Base-by-base conservation (phyloP, 2,797 vertebrate species). In the Tiaroga cobitis region DNA sequence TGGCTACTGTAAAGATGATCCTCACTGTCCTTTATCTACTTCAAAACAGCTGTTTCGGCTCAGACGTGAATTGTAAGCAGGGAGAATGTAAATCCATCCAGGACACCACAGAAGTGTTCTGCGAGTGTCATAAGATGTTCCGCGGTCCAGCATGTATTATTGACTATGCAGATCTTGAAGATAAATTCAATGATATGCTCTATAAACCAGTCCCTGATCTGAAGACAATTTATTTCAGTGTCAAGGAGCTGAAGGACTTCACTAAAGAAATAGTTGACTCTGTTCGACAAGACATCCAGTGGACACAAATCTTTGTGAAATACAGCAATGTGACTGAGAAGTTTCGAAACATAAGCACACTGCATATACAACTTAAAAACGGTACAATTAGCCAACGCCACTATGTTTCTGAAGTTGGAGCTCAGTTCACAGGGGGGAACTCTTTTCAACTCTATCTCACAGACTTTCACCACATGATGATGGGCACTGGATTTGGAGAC, bases 231-330 rank as follows among this genome's bases (percentile, higher is more conserved):
- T 74, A 74, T 49, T 21, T 51, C 49, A 51, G 43, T 21, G 2
- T 74, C 2, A 32, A 74, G 26, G 72, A 74, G 1, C 26, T 74
- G 9, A 74, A 32, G 9, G 18, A 34, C 4, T 51, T 19, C 43
- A 51, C 72, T 11, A 51, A 75, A 75, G 26, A 16, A 75, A 29
- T 75, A 21, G 11, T 46, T 13, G 72, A 75, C 18, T 54, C 26
- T 75, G 26, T 75, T 9, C 29, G 26, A 21, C 0, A 54, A 51
- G 72, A 54, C 4, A 34, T 75, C 9, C 18, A 51, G 16, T 75
- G 72, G 72, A 75, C 72, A 32, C 26, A 51, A 11, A 21, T 75
- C 16, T 75, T 75, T 75, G 46, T 75, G 29, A 75, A 75, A 75
- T 51, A 75, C 72, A 75, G 18, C 46, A 13, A 0, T 13, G 46